phyloP scores from a whole-genome alignment of 2,888 invertebrate genomes.

The Sarcophaga subvicina region DNA sequence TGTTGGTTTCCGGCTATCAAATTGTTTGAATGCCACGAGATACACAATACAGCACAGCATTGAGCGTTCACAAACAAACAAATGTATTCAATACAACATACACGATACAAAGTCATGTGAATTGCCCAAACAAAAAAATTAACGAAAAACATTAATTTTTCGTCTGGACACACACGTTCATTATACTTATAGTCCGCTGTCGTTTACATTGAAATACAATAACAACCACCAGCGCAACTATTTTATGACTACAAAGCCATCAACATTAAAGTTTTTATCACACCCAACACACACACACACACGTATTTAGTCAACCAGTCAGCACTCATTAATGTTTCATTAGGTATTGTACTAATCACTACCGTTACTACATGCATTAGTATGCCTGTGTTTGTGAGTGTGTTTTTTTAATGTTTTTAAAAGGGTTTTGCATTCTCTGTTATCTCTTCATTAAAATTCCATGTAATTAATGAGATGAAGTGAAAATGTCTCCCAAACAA shows the following conservation, averaged over 20 bases:
- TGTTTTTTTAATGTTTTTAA: neutral
- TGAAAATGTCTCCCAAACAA: conserved; percentile 33
- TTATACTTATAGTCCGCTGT: too few relatives aligned
- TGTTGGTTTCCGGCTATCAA: too few relatives aligned
- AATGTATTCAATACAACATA: too few relatives aligned
- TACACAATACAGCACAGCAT: too few relatives aligned
- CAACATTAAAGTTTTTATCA: conserved; percentile 58
- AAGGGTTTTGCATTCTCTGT: neutral
- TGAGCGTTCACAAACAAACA: too few relatives aligned
- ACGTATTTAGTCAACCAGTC: conserved; percentile 66
- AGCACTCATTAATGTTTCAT: conserved; percentile 75
- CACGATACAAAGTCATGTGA: too few relatives aligned
- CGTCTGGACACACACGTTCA: too few relatives aligned
- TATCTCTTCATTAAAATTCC: neutral
- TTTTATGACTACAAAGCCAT: conserved; percentile 5
- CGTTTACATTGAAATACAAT: neutral
- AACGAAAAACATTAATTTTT: too few relatives aligned
- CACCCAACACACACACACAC: conserved; percentile 25
- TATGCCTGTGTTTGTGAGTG: neutral
- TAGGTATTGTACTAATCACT: conserved; percentile 78
- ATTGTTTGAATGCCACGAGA: too few relatives aligned
- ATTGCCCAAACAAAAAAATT: too few relatives aligned
- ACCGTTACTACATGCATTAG: neutral
- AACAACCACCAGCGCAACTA: conserved; percentile 18
- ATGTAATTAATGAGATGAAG: conserved; percentile 29